Evolutionary conservation across 2,797 vertebrate species (phyloP).

Genomic region (Cyprinella venusta): DNA sequence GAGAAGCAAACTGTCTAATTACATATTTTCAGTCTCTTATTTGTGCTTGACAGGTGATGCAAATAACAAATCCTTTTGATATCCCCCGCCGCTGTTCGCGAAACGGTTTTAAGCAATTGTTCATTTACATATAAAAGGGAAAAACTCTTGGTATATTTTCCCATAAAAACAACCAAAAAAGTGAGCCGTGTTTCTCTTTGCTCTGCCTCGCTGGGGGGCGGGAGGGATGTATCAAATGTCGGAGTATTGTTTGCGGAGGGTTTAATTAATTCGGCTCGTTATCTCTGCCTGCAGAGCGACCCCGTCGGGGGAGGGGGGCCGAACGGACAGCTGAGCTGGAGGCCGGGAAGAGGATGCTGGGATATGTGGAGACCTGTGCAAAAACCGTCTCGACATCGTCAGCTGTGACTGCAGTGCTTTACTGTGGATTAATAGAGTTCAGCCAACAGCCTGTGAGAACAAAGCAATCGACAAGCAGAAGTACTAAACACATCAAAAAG

Average conservation of each 20-base stretch:
- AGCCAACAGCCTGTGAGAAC: constrained; percentile 75
- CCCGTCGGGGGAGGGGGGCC: constrained; percentile 64
- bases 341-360: neutral
- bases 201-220: constrained; percentile 1
- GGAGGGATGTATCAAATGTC: constrained; percentile 69
- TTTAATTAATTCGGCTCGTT: constrained; percentile 80
- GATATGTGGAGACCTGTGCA: constrained; percentile 44
- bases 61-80: constrained; percentile 70
- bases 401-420: constrained; percentile 67
- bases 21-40: constrained; percentile 70
- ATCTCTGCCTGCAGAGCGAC: constrained; percentile 73
- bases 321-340: constrained; percentile 26
- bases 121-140: constrained; percentile 77
- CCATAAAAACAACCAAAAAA: constrained; percentile 59
- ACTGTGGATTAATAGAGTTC: constrained; percentile 79
- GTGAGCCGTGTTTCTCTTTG: constrained; percentile 27
- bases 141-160: constrained; percentile 46
- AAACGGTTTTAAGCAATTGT: constrained; percentile 17
- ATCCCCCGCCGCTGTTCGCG: constrained; percentile 55
- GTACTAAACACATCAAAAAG: constrained; percentile 59
- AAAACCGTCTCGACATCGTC: constrained; percentile 63
- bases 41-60: constrained; percentile 58
- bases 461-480: constrained; percentile 67
- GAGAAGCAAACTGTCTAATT: constrained; percentile 71
- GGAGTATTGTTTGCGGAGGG: constrained; percentile 72